phyloP scores from a whole-genome alignment of 2,797 vertebrate species.

The Paedocypris micromegethes region DNA sequence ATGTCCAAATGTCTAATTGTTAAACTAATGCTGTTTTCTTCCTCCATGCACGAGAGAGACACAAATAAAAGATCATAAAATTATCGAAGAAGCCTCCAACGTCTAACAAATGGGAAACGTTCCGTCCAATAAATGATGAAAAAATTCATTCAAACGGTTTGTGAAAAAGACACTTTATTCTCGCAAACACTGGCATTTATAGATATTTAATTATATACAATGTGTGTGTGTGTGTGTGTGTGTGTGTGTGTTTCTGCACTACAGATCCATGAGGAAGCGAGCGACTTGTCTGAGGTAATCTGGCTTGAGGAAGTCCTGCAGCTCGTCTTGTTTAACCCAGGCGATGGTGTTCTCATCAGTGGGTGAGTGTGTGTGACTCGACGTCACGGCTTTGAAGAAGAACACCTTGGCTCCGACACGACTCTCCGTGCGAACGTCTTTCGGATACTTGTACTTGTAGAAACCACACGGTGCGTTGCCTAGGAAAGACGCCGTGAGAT shows the following conservation, averaged over 20 bases:
- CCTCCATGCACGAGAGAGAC: too few relatives aligned
- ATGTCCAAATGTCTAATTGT: too few relatives aligned
- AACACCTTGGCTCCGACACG: constrained; percentile 83
- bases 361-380: constrained; percentile 50
- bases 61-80: too few relatives aligned
- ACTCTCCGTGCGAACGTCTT: constrained; percentile 67
- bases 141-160: too few relatives aligned
- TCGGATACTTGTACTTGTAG: constrained; percentile 93
- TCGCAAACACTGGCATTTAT: too few relatives aligned
- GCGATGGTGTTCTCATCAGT: constrained; percentile 54
- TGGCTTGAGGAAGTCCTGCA: constrained; percentile 79
- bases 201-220: too few relatives aligned
- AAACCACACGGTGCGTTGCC: constrained; percentile 89
- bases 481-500: constrained; percentile 77
- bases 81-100: too few relatives aligned
- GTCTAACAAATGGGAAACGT: too few relatives aligned
- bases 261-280: constrained; percentile 75
- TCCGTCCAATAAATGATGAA: too few relatives aligned
- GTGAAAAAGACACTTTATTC: too few relatives aligned
- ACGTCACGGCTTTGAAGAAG: constrained; percentile 93
- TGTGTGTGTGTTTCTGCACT: constrained; percentile 41
- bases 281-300: constrained; percentile 81
- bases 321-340: constrained; percentile 84
- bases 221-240: too few relatives aligned
- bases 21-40: too few relatives aligned